Conservation (phyloP, 2,113 vertebrate species). For the Meleagris gallopavo region DNA sequence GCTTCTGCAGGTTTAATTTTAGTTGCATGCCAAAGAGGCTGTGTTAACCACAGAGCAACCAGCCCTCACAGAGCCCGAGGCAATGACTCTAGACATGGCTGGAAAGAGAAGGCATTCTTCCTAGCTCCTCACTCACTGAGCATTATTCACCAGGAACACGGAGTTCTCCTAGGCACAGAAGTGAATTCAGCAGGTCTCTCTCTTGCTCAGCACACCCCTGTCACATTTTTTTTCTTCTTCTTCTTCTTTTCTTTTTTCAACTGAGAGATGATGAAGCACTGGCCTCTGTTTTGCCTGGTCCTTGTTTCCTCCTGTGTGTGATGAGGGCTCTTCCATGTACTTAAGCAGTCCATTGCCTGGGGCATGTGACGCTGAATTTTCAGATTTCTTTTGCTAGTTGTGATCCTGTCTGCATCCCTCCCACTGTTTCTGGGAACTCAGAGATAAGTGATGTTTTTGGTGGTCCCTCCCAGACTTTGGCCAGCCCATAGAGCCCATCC, state of each 20-base stretch:
- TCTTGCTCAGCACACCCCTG: neutral
- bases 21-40: conserved; percentile 37
- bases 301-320: neutral
- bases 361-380: neutral
- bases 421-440: neutral
- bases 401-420: neutral
- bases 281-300: neutral
- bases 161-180: neutral
- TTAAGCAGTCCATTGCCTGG: neutral
- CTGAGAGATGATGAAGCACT: neutral
- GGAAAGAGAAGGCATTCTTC: conserved; percentile 5
- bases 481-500: neutral
- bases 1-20: conserved; percentile 60
- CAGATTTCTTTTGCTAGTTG: neutral
- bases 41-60: conserved; percentile 50
- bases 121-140: neutral
- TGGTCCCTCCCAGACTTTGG: neutral
- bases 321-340: neutral
- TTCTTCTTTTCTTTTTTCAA: neutral
- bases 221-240: neutral
- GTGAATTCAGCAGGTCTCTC: neutral
- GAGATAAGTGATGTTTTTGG: neutral
- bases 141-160: conserved; percentile 5
- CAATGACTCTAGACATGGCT: neutral
- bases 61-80: conserved; percentile 29